Percentiles rank a stretch among this genome's conserved stretches.
phyloP scores from a whole-genome alignment of 2,113 vertebrate genomes.

The Pitta sordida region DNA sequence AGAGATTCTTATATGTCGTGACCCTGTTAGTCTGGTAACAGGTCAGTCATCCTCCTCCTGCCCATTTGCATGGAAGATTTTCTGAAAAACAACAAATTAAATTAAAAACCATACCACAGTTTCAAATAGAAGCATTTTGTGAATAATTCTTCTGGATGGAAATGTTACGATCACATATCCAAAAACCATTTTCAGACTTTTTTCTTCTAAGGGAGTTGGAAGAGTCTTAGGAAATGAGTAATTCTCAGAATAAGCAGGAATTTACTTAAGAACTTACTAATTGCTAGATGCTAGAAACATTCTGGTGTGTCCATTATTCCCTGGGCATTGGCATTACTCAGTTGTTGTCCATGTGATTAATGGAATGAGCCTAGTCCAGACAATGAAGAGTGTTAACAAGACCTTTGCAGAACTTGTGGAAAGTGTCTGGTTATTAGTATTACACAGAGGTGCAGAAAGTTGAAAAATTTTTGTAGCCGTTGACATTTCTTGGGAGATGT shows the following conservation, averaged over 20 bases:
- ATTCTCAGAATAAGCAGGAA: constrained; percentile 7
- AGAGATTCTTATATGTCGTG: background rate
- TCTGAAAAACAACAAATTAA: background rate
- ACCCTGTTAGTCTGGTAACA: background rate
- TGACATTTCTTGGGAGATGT: background rate
- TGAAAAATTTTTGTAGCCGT: background rate
- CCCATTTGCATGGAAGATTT: background rate
- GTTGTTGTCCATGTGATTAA: background rate
- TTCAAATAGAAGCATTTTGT: background rate
- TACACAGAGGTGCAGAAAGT: background rate
- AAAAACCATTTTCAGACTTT: background rate
- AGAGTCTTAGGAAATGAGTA: constrained; percentile 20
- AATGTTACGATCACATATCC: background rate
- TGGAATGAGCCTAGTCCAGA: background rate
- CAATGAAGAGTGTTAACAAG: background rate
- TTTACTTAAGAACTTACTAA: background rate
- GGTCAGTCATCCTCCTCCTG: background rate
- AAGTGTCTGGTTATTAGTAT: background rate
- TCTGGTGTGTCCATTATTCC: background rate
- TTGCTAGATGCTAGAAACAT: background rate
- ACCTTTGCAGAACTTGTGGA: constrained; percentile 7
- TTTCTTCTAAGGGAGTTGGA: background rate
- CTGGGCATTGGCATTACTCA: background rate
- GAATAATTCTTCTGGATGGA: background rate
- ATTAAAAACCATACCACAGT: background rate